Conservation (phyloP, 2,888 invertebrate genomes). For the Stenchaetothrips biformis region DNA sequence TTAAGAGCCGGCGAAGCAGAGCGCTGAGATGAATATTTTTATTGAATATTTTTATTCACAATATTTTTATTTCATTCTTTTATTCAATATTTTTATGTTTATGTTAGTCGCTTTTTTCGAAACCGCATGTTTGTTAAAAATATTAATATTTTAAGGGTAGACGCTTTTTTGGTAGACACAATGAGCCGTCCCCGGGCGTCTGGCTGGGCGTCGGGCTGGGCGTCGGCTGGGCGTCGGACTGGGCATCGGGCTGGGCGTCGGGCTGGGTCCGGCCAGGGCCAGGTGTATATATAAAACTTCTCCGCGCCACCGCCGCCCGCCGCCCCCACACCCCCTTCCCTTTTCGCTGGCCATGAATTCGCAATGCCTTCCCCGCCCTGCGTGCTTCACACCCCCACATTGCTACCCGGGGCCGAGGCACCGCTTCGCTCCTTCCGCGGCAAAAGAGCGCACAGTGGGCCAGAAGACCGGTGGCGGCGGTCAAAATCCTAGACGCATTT, state of each 20-base stretch:
- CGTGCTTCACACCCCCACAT: not conserved
- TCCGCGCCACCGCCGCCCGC: not conserved
- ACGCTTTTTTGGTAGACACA: too few relatives aligned
- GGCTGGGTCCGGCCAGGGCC: not conserved
- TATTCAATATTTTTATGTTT: too few relatives aligned
- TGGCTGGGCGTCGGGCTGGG: not conserved
- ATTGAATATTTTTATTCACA: too few relatives aligned
- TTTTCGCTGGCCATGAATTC: not conserved
- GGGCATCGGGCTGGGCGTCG: not conserved
- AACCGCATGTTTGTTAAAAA: too few relatives aligned
- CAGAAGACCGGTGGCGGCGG: not conserved
- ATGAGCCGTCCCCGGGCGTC: too few relatives aligned
- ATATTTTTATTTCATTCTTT: too few relatives aligned
- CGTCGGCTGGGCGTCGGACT: not conserved
- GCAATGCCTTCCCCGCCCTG: not conserved
- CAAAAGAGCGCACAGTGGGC: not conserved
- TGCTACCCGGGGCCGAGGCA: not conserved
- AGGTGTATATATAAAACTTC: constrained; percentile 15
- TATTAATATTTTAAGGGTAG: too few relatives aligned
- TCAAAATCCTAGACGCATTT: too few relatives aligned
- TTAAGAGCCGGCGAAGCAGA: too few relatives aligned
- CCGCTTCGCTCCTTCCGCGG: not conserved
- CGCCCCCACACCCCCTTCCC: not conserved
- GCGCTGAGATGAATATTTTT: too few relatives aligned
- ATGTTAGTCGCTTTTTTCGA: too few relatives aligned